Conservation (phyloP, 2,888 invertebrate species). For the Epistrophe eligans region DNA sequence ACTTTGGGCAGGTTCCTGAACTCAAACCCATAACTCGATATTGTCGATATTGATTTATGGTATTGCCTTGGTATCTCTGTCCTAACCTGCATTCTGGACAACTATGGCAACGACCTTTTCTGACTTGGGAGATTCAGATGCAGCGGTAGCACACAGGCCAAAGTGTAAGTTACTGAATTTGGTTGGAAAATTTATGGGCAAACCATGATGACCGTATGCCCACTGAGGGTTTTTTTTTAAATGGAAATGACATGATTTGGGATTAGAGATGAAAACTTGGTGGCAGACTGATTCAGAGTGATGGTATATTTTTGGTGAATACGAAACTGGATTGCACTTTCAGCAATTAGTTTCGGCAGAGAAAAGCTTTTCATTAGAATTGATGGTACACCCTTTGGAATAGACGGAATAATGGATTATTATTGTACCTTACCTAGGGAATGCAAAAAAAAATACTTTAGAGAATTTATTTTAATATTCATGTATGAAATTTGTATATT, state of each 20-base stretch:
- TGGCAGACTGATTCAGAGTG: conserved; percentile 38
- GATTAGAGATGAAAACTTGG: conserved; percentile 45
- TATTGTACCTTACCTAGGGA: background rate
- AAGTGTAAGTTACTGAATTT: conserved; percentile 70
- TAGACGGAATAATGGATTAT: background rate
- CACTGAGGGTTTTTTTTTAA: conserved; percentile 11
- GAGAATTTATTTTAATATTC: background rate
- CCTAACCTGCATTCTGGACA: conserved; percentile 47
- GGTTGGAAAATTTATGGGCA: conserved; percentile 64
- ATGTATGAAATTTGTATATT: background rate
- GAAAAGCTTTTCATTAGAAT: conserved; percentile 14
- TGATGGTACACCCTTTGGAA: background rate
- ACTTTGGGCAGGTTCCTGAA: conserved; percentile 34
- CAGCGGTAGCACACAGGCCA: conserved; percentile 50
- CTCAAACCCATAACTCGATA: conserved; percentile 68
- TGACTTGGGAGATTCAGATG: conserved; percentile 40
- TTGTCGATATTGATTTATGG: conserved; percentile 72
- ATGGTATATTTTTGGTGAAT: conserved; percentile 35
- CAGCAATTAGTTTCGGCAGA: conserved; percentile 12
- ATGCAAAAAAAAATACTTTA: background rate
- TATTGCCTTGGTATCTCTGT: conserved; percentile 63
- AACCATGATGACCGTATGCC: conserved; percentile 44
- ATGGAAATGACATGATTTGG: conserved; percentile 52
- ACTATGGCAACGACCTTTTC: conserved; percentile 36
- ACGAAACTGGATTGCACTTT: conserved; percentile 45